phyloP scores from a whole-genome alignment of 1,140 invertebrate genomes.

The Triops cancriformis region DNA sequence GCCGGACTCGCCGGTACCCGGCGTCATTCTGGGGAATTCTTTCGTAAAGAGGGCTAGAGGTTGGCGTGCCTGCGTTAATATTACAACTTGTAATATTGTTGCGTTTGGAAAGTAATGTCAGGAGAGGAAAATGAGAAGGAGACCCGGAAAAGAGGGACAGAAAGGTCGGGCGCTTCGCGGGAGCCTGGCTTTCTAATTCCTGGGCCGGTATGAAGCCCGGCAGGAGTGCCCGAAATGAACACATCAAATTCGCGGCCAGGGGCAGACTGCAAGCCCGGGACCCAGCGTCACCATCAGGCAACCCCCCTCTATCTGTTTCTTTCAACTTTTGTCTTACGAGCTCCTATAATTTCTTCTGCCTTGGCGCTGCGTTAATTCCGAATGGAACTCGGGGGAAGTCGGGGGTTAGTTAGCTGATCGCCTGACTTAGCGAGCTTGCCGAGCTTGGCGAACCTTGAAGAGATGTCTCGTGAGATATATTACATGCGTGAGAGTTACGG shows the following conservation, averaged over 20 bases:
- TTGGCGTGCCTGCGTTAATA: not conserved
- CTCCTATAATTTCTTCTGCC: not conserved
- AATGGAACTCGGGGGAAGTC: not conserved
- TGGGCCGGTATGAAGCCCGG: not conserved
- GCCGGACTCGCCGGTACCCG: not conserved
- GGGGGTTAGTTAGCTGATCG: not conserved
- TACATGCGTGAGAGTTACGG: not conserved
- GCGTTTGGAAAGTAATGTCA: not conserved
- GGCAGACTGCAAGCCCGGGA: not conserved
- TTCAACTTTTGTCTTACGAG: not conserved
- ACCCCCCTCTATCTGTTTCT: not conserved
- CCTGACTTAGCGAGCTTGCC: not conserved
- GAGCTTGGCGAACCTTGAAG: not conserved
- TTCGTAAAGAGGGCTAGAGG: not conserved
- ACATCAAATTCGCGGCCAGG: slow-evolving; percentile 12
- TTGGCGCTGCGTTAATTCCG: not conserved
- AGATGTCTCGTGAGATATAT: not conserved
- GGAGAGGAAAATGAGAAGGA: too few species aligned
- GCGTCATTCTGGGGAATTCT: not conserved
- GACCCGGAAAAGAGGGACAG: not conserved
- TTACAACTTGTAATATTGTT: not conserved
- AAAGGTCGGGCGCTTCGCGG: not conserved
- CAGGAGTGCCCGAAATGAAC: slow-evolving; percentile 8
- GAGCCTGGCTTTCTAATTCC: slow-evolving; percentile 10
- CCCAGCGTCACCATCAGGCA: not conserved